phyloP scores from a whole-genome alignment of 2,888 invertebrate genomes.

The Tetanocera ferruginea region DNA sequence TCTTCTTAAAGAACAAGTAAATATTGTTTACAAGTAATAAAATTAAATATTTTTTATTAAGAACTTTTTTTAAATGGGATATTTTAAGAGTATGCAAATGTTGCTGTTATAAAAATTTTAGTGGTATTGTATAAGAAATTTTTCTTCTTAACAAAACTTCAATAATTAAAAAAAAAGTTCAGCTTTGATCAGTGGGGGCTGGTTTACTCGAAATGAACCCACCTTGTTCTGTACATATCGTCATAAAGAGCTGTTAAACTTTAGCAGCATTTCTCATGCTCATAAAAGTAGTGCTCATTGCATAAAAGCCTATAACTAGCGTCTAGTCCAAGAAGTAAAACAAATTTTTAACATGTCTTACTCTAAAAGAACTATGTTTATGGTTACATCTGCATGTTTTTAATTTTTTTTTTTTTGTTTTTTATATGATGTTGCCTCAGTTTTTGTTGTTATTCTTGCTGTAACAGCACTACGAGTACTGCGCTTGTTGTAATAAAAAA shows the following conservation, averaged over 20 bases:
- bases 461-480: constrained; percentile 38
- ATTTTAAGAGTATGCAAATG: too few species aligned
- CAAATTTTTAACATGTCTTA: neutral
- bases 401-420: too few species aligned
- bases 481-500: neutral
- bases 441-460: constrained; percentile 45
- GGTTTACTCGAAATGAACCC: neutral
- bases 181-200: neutral
- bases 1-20: too few species aligned
- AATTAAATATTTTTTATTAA: too few species aligned
- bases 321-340: neutral
- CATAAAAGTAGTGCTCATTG: neutral
- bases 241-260: neutral
- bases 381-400: constrained; percentile 41
- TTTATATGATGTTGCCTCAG: constrained; percentile 23
- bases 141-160: too few species aligned
- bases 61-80: too few species aligned
- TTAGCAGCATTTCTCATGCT: neutral
- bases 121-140: too few species aligned
- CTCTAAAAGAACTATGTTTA: constrained; percentile 17
- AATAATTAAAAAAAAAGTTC: too few species aligned
- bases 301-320: neutral
- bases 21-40: too few species aligned
- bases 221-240: too few species aligned
- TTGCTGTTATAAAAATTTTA: too few species aligned